These are phyloP conservation scores for Saturnia pavonia DNA, from an alignment of 2,888 invertebrate species.

Conservation along the genomic window DNA sequence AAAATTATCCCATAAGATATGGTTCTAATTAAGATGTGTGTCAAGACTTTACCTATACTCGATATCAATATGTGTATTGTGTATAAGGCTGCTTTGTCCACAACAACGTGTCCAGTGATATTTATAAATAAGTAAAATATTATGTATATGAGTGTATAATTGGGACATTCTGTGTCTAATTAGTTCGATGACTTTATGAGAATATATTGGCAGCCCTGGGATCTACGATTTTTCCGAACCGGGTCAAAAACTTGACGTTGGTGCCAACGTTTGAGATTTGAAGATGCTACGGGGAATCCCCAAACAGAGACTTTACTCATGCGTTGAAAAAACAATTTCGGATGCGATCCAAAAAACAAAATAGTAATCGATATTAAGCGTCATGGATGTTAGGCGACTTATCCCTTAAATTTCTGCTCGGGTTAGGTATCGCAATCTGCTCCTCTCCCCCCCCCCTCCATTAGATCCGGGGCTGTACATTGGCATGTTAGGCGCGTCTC, in stretches of 20 bases:
- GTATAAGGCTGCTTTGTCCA: constrained; percentile 10
- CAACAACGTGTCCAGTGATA: constrained; percentile 1
- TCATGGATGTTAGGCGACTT: background rate
- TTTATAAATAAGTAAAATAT: background rate
- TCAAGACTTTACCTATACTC: background rate
- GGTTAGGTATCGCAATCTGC: background rate
- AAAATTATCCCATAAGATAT: background rate
- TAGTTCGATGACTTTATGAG: background rate
- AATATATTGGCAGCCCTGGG: background rate
- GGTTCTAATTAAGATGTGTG: background rate
- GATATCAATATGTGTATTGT: background rate
- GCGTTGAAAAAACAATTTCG: background rate
- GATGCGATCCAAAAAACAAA: background rate
- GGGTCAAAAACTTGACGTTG: background rate
- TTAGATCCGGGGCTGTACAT: background rate
- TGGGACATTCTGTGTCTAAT: background rate
- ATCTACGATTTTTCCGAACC: background rate
- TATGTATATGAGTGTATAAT: background rate
- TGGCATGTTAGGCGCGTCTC: background rate
- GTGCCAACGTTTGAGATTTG: background rate
- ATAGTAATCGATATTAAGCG: too few relatives aligned
- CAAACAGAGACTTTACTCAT: background rate
- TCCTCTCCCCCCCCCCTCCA: too few relatives aligned
- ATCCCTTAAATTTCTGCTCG: background rate
- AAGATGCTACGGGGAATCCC: background rate